A percentile compares a stretch with the other conserved stretches of the same genome.
Conservation (phyloP, 1,140 invertebrate genomes). For the Lycorma delicatula region DNA sequence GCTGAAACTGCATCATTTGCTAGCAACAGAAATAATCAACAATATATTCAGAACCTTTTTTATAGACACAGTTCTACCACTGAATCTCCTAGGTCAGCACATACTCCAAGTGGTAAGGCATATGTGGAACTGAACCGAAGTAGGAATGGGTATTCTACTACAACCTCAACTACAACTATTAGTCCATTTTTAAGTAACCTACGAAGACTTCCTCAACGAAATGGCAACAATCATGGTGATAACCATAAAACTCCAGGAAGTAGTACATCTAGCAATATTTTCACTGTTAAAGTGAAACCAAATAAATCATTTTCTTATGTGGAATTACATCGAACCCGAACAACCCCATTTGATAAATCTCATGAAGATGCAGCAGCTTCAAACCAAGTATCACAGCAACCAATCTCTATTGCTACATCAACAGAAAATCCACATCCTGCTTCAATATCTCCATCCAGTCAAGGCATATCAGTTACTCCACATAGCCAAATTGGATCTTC, state of each 20-base stretch:
- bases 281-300: slow-evolving; percentile 21
- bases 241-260: neutral
- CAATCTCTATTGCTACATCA: neutral
- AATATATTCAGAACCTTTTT: slow-evolving; percentile 16
- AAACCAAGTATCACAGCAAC: neutral
- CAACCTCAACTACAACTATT: neutral
- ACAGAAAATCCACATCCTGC: neutral
- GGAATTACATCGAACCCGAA: slow-evolving; percentile 17
- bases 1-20: slow-evolving; percentile 66
- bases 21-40: slow-evolving; percentile 39
- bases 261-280: slow-evolving; percentile 17
- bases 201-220: neutral
- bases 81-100: neutral
- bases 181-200: neutral
- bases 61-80: neutral
- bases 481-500: neutral
- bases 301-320: slow-evolving; percentile 20
- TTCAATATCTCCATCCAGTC: neutral
- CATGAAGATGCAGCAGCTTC: neutral
- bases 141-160: neutral
- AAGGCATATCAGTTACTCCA: neutral
- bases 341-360: neutral
- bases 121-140: slow-evolving; percentile 2
- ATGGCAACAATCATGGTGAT: neutral
- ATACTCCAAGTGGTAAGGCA: neutral